Evolutionary conservation across 2,113 vertebrate species (phyloP), one percentile per base, ranked within the genome.

Genomic region (Chelonoidis abingdonii): DNA sequence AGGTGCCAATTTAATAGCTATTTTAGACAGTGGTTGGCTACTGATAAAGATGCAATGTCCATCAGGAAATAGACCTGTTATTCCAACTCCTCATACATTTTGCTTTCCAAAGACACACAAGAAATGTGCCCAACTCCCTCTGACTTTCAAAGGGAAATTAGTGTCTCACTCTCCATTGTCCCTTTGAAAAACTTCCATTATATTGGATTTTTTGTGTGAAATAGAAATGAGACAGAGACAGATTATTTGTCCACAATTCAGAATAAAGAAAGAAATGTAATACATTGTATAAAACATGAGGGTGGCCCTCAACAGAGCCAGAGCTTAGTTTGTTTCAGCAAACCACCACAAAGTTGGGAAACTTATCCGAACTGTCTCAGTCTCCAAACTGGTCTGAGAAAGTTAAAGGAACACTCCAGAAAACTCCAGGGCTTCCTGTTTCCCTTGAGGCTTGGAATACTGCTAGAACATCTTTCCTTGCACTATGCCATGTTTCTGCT

Each of bases 21-120:
- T 89, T 90, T 57, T 82, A 93, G 84, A 91, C 65, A 88, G 86
- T 95, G 75, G 57, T 93, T 54, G 83, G 92, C 53, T 86, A 65
- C 87, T 59, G 65, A 92, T 94, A 92, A 85, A 97, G 95, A 91
- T 90, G 75, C 82, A 93, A 69, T 92, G 89, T 31, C 88, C 92
- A 57, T 80, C 79, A 91, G 84, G 95, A 94, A 92, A 95, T 83
- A 88, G 81, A 54, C 47, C 29, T 49, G 65, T 92, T 83, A 49
- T 52, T 85, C 16, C 88, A 93, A 94, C 79, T 47, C 76, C 79
- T 86, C 86, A 35, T 14, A 8, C 8, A 1, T 35, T 81, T 89
- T 89, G 85, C 41, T 65, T 97, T 93, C 76, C 86, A 91, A 89
- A 93, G 50, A 31, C 86, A 56, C 47, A 83, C 52, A 57, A 81